A percentile compares a stretch with the other conserved stretches of the same genome.
Conservation (phyloP, 2,113 vertebrate genomes). For the Ondatra zibethicus region DNA sequence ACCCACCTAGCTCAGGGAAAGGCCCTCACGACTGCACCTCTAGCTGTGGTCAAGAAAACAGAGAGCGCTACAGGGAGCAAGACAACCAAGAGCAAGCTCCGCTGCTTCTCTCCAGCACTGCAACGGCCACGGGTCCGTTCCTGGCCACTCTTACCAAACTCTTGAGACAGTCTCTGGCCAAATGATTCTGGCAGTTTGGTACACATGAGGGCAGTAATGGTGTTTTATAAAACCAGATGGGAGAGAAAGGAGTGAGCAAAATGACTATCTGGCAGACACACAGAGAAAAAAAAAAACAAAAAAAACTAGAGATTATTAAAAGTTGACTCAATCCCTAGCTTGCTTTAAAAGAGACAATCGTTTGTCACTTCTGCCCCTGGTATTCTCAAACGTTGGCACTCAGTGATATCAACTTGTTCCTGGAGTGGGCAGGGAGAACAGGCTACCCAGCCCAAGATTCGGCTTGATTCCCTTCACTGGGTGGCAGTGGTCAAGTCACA, state of each 20-base stretch:
- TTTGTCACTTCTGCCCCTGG: not conserved
- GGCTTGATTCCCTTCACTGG: not conserved
- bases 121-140: not conserved
- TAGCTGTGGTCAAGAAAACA: not conserved
- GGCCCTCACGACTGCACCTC: not conserved
- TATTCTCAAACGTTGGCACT: not conserved
- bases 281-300: not conserved
- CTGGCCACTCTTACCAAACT: not conserved
- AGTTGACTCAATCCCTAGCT: not conserved
- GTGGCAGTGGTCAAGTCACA: not conserved
- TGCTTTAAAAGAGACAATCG: slow-evolving; percentile 22
- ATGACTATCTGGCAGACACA: not conserved
- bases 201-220: not conserved
- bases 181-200: not conserved
- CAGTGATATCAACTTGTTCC: not conserved
- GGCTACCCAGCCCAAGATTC: not conserved
- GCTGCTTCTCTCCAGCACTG: not conserved
- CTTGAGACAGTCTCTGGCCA: not conserved
- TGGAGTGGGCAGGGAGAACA: not conserved
- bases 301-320: not conserved
- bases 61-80: not conserved
- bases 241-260: not conserved
- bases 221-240: not conserved
- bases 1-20: not conserved
- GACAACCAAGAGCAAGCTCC: not conserved